These are phyloP conservation scores for Chamaea fasciata DNA, from an alignment of 2,113 vertebrate species.

Conservation along the genomic window DNA sequence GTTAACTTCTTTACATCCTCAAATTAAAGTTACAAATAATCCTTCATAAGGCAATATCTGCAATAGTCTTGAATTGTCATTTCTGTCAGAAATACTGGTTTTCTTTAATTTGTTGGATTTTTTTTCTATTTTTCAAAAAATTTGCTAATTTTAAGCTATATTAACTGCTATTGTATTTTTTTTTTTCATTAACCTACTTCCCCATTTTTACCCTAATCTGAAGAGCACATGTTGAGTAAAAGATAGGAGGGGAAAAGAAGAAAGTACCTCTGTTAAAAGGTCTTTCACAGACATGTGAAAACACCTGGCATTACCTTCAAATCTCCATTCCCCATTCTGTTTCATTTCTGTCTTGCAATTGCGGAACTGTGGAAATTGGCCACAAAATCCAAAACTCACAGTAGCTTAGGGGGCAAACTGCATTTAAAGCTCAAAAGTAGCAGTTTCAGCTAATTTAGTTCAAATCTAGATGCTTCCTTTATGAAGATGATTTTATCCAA, in stretches of 20 bases:
- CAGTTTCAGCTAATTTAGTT: background rate
- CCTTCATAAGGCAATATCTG: slow-evolving; percentile 49
- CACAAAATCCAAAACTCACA: background rate
- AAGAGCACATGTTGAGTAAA: background rate
- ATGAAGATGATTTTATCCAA: background rate
- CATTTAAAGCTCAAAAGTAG: background rate
- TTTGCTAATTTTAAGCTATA: slow-evolving; percentile 31
- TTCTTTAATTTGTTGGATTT: slow-evolving; percentile 8
- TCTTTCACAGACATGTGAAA: background rate
- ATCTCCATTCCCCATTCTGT: background rate
- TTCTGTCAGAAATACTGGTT: slow-evolving; percentile 40
- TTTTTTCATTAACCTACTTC: slow-evolving; percentile 11
- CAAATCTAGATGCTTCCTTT: background rate
- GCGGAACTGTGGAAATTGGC: background rate
- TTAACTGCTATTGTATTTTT: background rate
- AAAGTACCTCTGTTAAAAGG: background rate
- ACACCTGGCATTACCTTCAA: background rate
- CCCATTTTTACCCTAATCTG: background rate
- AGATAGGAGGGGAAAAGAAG: background rate
- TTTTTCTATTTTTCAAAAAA: background rate
- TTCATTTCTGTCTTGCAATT: background rate
- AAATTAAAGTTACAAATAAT: slow-evolving; percentile 70
- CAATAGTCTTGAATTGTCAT: slow-evolving; percentile 54
- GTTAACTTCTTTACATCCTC: slow-evolving; percentile 66
- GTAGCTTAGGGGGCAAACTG: background rate